Conservation (phyloP, 2,797 vertebrate genomes). For the Champsocephalus esox region DNA sequence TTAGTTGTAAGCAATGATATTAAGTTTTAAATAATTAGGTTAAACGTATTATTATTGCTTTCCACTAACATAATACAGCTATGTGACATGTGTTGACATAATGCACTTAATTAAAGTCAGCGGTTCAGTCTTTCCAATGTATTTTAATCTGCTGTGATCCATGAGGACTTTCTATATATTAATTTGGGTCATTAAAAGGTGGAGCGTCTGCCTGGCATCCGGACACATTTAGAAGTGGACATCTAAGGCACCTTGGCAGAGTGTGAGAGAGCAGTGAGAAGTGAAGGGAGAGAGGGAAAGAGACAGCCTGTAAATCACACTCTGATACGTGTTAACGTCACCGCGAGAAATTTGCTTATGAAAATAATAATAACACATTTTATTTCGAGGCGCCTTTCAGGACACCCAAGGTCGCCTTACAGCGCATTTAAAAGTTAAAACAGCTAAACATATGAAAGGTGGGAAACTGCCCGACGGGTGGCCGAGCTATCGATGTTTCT, state of each 20-base stretch:
- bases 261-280: conserved; percentile 40
- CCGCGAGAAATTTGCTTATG: conserved; percentile 52
- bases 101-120: too few relatives aligned
- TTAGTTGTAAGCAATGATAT: too few relatives aligned
- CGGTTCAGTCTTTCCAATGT: too few relatives aligned
- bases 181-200: conserved; percentile 45
- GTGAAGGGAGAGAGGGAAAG: conserved; percentile 12
- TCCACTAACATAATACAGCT: too few relatives aligned
- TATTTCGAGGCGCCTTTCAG: too few relatives aligned
- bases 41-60: too few relatives aligned
- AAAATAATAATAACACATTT: not conserved
- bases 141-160: too few relatives aligned
- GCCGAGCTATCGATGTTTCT: conserved; percentile 2
- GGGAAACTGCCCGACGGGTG: conserved; percentile 32
- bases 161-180: too few relatives aligned
- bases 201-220: conserved; percentile 62
- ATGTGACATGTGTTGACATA: too few relatives aligned
- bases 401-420: too few relatives aligned
- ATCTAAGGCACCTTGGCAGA: conserved; percentile 69
- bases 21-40: not conserved
- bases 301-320: conserved; percentile 76
- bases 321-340: conserved; percentile 58
- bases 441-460: conserved; percentile 4
- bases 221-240: conserved; percentile 83
- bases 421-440: too few relatives aligned